Base-by-base conservation (phyloP, 2,888 invertebrate species). In the Leptinotarsa juncta region DNA sequence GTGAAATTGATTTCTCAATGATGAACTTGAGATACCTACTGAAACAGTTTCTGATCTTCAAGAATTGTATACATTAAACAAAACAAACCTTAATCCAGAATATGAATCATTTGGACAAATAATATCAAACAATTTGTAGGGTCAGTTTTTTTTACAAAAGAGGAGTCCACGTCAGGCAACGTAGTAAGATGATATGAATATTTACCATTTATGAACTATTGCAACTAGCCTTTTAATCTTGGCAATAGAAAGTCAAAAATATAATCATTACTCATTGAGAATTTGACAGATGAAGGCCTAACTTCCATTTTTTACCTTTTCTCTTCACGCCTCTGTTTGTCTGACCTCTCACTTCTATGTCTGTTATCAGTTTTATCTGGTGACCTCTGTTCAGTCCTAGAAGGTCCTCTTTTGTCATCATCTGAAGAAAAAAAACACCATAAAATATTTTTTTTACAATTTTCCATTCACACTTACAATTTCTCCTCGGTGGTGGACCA, bases 321-420 rank as follows among this genome's bases (percentile, higher is more conserved):
- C 48, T 84, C 83, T 53, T 84, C 84, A 20, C 79, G 77, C 77
- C 81, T 82, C 55, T 77, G 77, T 73, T 81, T 81, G 18, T 81
- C 79, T 71, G 69, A 74, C 71, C 77, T 83, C 70, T 82, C 82
- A 66, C 69, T 73, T 78, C 77, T 78, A 75, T 78, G 81, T 76
- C 78, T 81, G 67, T 77, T 77, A 53, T 80, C 79, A 67, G 66
- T 65, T 69, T 75, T 77, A 55, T 78, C 79, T 7, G 78, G 80
- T 48, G 81, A 81, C 66, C 73, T 78, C 55, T 79, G 65, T 67
- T 82, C 79, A 74, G 55, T 77, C 74, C 79, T 81, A 62, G 71
- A 23, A 62, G 70, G 68, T 18, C 72, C 73, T 60, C 79, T 82
- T 51, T 79, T 79, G 53, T 82, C 82, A 69, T 83, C 83, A 57